These are phyloP conservation scores for Pao palembangensis DNA, from an alignment of 2,113 vertebrate species.

Conservation along the genomic window DNA sequence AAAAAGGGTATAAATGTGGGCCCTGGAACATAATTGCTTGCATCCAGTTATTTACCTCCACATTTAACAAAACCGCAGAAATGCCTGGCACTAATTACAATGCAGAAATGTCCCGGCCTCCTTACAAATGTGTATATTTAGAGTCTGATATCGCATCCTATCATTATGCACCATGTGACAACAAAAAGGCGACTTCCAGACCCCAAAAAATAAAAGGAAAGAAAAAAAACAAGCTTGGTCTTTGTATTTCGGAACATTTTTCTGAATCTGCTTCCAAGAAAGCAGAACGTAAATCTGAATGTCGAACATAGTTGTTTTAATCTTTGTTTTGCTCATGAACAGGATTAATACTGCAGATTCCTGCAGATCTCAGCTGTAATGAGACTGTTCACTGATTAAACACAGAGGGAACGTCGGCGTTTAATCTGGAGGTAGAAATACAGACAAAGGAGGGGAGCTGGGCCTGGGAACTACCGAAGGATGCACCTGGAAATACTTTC, in stretches of 20 bases:
- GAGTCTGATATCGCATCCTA: constrained; percentile 48
- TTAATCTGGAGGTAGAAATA: too few relatives aligned
- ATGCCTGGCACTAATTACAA: constrained; percentile 57
- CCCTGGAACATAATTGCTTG: constrained; percentile 40
- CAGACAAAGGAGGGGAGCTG: too few relatives aligned
- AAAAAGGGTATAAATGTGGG: constrained; percentile 33
- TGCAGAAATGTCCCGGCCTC: constrained; percentile 43
- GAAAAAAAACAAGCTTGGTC: constrained; percentile 14
- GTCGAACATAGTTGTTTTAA: constrained; percentile 17
- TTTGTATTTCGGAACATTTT: constrained; percentile 34
- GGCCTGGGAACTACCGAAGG: too few relatives aligned
- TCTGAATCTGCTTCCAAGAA: constrained; percentile 21
- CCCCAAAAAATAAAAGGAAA: constrained; percentile 6
- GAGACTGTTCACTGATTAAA: too few relatives aligned
- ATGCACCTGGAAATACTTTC: too few relatives aligned
- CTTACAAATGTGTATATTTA: constrained; percentile 59
- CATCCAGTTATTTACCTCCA: constrained; percentile 47
- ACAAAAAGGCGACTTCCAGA: constrained; percentile 29
- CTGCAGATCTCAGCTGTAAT: too few relatives aligned
- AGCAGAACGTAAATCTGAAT: constrained; percentile 17
- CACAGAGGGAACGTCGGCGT: too few relatives aligned
- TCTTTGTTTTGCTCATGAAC: too few relatives aligned
- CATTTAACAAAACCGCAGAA: constrained; percentile 63
- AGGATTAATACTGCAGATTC: too few relatives aligned
- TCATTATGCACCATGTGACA: constrained; percentile 58